phyloP scores from a whole-genome alignment of 2,797 vertebrate species.

The Ciconia nigra region DNA sequence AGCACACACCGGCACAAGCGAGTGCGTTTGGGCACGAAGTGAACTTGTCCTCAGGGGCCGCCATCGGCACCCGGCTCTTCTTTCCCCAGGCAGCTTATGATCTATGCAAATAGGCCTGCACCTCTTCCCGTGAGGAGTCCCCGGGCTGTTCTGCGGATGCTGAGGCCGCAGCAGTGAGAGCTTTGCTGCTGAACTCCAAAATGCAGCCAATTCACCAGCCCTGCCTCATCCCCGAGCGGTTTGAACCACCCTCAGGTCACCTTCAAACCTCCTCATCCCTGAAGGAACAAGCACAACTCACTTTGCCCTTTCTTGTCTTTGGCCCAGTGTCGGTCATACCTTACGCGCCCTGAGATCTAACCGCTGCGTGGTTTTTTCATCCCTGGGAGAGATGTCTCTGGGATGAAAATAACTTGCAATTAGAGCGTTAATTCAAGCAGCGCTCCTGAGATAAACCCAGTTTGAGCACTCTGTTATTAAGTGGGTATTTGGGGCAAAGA shows the following conservation, averaged over 20 bases:
- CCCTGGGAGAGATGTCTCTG: background rate
- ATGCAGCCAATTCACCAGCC: accelerated
- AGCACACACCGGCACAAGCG: accelerated
- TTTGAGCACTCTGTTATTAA: background rate
- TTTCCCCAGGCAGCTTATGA: background rate
- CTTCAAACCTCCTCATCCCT: background rate
- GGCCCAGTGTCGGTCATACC: accelerated
- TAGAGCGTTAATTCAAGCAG: background rate
- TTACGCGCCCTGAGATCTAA: background rate
- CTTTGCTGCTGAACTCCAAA: background rate
- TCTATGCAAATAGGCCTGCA: accelerated
- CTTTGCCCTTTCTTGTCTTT: background rate
- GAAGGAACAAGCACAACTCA: accelerated
- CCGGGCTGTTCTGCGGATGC: accelerated
- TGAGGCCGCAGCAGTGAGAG: background rate
- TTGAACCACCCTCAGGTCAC: background rate
- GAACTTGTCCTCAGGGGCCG: too few species aligned
- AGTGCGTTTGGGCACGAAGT: background rate
- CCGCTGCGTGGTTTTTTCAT: accelerated
- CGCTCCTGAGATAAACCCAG: accelerated
- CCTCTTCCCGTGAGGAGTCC: background rate
- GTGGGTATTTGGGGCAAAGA: background rate
- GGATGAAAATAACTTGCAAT: conserved; percentile 20
- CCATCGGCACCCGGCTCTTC: background rate
- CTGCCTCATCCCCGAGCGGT: accelerated